Evolutionary conservation across 2,113 vertebrate species (phyloP).

Genomic region (Varanus komodoensis): DNA sequence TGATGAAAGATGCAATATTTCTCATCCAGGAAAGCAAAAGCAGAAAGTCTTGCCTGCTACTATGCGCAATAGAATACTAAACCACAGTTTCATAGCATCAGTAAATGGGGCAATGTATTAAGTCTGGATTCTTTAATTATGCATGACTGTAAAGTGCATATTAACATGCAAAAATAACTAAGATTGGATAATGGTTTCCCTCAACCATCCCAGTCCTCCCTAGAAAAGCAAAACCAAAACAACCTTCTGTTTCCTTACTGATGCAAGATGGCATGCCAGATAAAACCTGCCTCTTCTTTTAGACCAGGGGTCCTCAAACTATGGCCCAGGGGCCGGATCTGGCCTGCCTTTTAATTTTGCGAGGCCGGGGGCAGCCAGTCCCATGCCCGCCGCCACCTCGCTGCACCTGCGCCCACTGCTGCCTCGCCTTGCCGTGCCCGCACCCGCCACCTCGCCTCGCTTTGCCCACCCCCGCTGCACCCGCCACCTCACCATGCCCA

Average conservation of each 20-base stretch:
- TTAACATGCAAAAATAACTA: conserved; percentile 5
- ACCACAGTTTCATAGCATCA: neutral
- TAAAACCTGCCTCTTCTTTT: neutral
- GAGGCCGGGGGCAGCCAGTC: too few relatives aligned
- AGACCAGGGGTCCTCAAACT: neutral
- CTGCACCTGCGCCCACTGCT: too few relatives aligned
- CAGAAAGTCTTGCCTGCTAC: conserved; percentile 54
- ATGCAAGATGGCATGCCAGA: neutral
- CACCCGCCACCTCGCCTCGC: too few relatives aligned
- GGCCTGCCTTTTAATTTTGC: too few relatives aligned
- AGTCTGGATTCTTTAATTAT: neutral
- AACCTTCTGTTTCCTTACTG: neutral
- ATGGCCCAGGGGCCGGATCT: too few relatives aligned
- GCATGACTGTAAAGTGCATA: neutral
- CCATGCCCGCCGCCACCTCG: too few relatives aligned
- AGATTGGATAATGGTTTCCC: neutral
- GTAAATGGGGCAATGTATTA: neutral
- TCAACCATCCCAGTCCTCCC: too few relatives aligned
- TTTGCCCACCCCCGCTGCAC: too few relatives aligned
- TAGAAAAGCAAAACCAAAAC: neutral
- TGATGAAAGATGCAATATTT: conserved; percentile 68
- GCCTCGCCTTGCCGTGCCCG: too few relatives aligned
- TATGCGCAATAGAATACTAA: conserved; percentile 56
- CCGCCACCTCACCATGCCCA: too few relatives aligned
- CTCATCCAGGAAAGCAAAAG: conserved; percentile 48